Base-by-base conservation (phyloP, 1,140 invertebrate species). In the Trichogramma pretiosum region DNA sequence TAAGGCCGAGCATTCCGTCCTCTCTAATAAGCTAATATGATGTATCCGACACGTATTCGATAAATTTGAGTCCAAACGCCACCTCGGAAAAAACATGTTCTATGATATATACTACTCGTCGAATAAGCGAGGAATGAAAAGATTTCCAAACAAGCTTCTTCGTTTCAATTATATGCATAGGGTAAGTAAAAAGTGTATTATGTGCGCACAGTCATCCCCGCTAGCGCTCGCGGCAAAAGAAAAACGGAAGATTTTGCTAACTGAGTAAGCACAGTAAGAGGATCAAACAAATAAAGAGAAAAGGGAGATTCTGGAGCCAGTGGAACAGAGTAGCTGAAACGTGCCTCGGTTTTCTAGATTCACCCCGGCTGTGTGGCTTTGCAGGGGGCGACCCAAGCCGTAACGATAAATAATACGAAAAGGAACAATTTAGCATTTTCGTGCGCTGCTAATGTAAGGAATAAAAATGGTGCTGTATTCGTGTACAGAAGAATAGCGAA, bases 351-450 rank as follows among this genome's bases (percentile, higher is more conserved):
- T 54, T 56, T 46, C 42, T 30, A 52, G 54, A 55, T 56, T 57
- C 50, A 48, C 43, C 49, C 41, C 32, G 33, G 32, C 47, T 49
- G 36, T 36, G 44, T 28, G 35, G 32, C 49, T 43, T 55, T 44
- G 48, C 36, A 39, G 24, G 37, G 26, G 28, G 19, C 32, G 45
- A 30, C 30, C 18, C n/a, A 19, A 34, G 24, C 16, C 19, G 17
- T 10, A 21, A 5, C 46, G 47, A 60, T 62, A 61, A 64, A 64
- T 64, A 60, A 57, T 43, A 38, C 14, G 16, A 22, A 8, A 32
- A 22, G 18, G 36, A 14, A 54, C 26, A 44, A 56, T 32, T 62
- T 56, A 50, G 45, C 55, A 59, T 57, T 55, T 55, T 56, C 58
- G n/a, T n/a, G n/a, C n/a, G n/a, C n/a, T n/a, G n/a, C n/a, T n/a